Evolutionary conservation across 2,113 vertebrate species (phyloP).

Genomic region (Microtus oregoni): DNA sequence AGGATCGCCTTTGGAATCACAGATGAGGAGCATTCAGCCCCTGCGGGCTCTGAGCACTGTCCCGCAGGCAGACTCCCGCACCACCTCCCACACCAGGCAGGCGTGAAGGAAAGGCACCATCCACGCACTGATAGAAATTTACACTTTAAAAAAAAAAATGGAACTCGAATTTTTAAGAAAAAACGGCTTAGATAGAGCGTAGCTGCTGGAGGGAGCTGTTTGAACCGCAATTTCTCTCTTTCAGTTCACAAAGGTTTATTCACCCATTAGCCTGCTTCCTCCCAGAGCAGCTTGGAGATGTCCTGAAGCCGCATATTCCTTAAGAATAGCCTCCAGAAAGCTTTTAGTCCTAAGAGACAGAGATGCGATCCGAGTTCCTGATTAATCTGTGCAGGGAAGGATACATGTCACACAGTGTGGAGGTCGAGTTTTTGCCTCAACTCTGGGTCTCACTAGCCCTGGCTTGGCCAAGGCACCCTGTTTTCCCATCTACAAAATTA

Average conservation of each 20-base stretch:
- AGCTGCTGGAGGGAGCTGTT: background rate
- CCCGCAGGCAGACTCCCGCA: background rate
- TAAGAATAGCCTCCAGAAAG: slow-evolving; percentile 1
- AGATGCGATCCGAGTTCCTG: background rate
- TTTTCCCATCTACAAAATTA: background rate
- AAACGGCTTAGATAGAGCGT: background rate
- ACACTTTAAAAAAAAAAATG: background rate
- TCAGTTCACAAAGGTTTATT: background rate
- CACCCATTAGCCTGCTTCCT: slow-evolving; percentile 1
- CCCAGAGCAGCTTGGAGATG: slow-evolving; percentile 29
- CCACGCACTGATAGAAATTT: background rate
- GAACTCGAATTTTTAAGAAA: slow-evolving; percentile 3
- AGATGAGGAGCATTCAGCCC: background rate
- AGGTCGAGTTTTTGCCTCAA: background rate
- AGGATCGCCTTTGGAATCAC: background rate
- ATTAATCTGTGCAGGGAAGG: background rate
- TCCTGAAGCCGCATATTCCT: background rate
- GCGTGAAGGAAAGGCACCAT: background rate
- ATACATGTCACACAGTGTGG: no score
- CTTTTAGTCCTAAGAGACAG: background rate
- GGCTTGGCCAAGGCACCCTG: background rate
- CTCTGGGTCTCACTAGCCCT: background rate
- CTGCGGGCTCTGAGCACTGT: rapidly evolving
- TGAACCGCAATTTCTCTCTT: background rate
- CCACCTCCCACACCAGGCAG: background rate